A percentile compares a stretch with the other conserved stretches of the same genome.
Conservation (phyloP, 2,888 invertebrate species). For the Microplitis deprimator region DNA sequence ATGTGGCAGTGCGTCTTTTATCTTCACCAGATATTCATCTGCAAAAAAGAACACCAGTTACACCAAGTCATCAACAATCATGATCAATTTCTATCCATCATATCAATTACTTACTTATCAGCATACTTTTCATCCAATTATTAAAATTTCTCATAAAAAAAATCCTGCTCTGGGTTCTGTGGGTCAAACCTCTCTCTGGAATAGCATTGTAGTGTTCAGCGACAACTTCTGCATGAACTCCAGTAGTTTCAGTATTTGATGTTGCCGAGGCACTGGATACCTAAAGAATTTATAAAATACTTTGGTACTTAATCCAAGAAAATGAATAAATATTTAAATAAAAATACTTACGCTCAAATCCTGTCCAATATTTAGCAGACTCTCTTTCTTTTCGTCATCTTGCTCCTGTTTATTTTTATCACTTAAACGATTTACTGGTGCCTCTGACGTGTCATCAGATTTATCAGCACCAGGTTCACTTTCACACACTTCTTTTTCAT, state of each 20-base stretch:
- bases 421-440: neutral
- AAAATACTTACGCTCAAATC: neutral
- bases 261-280: slow-evolving; percentile 32
- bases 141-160: slow-evolving; percentile 96
- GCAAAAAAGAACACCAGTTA: slow-evolving; percentile 16
- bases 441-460: neutral
- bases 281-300: slow-evolving; percentile 9
- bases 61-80: no score
- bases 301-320: slow-evolving; percentile 26
- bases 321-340: neutral
- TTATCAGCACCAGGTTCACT: neutral
- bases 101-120: slow-evolving; percentile 81
- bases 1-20: slow-evolving; percentile 77
- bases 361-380: neutral
- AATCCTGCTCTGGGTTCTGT: slow-evolving; percentile 90
- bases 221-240: slow-evolving; percentile 77
- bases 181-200: slow-evolving; percentile 85
- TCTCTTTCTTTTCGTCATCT: neutral
- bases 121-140: slow-evolving; percentile 98
- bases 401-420: neutral
- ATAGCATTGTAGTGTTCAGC: slow-evolving; percentile 95
- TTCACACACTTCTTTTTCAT: neutral
- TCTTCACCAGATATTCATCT: slow-evolving; percentile 77
- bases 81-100: neutral
- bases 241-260: slow-evolving; percentile 43